A percentile compares a stretch with the other conserved stretches of the same genome.
Evolutionary conservation across 2,113 vertebrate genomes (phyloP).

Genomic region (Phainopepla nitens): DNA sequence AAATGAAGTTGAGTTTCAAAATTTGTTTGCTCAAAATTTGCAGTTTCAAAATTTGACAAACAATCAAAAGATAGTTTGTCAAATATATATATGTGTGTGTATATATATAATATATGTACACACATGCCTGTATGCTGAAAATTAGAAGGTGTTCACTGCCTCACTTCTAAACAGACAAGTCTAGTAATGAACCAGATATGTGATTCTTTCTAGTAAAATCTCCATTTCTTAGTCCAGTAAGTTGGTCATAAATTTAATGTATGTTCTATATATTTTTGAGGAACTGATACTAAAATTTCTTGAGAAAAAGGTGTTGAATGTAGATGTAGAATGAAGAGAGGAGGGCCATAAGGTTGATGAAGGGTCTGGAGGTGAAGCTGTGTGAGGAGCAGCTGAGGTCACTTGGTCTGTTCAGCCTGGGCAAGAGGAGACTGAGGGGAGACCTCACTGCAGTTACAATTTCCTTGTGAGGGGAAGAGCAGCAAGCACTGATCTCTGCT

Average conservation of each 20-base stretch:
- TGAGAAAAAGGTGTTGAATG: not conserved
- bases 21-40: too few species aligned
- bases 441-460: not conserved
- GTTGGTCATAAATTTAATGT: not conserved
- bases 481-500: not conserved
- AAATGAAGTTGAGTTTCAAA: not conserved
- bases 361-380: not conserved
- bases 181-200: not conserved
- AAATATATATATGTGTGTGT: not conserved
- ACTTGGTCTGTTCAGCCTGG: not conserved
- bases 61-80: not conserved
- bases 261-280: not conserved
- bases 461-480: accelerated
- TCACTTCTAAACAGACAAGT: not conserved
- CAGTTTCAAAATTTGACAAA: not conserved
- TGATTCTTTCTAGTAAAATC: not conserved
- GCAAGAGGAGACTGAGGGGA: not conserved
- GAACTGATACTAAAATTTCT: not conserved
- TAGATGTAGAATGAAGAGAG: not conserved
- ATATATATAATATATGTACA: too few species aligned
- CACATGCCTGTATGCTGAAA: not conserved
- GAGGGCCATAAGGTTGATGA: not conserved
- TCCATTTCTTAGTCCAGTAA: not conserved
- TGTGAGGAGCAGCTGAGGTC: not conserved
- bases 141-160: not conserved